Evolutionary conservation across 2,797 vertebrate species (phyloP), one percentile per base, ranked within the genome.

Genomic region (Catharus ustulatus): DNA sequence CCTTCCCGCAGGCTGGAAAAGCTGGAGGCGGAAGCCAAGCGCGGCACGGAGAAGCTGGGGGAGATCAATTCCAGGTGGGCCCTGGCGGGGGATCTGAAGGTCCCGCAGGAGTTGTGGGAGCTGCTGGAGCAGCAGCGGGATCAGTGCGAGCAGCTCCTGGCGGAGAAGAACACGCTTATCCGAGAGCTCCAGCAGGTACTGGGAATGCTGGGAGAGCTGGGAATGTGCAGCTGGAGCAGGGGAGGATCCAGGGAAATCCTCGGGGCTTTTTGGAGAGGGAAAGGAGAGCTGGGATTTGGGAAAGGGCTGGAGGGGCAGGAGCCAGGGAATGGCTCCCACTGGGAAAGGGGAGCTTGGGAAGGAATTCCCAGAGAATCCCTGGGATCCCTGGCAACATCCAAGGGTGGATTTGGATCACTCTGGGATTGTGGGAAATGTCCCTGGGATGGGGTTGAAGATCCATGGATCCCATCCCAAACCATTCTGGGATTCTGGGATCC

Each of bases 11-110:
- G 79, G 57, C 1, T 82, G 67, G 57, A 71, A 3, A 61, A 26
- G 55, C 66, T 81, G 78, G 66, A 71, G 55, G 0, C 2, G 7
- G 78, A 71, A 14, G 46, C 66, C 66, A 17, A 6, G 55, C 6
- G 3, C 1, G 32, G 78, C 26, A 14, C 9, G 38, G 46, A 71
- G 0, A 52, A 26, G 46, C 0, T 81, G 66, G 55, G 4, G 26
- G 55, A 81, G 66, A 71, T 81, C 78, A 71, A 43, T 27, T 61
- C 66, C 55, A 30, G 11, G 38, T 81, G 78, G 78, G 38, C 8
- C 2, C 1, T 11, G 78, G 78, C 18, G 7, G 49, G 29, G 78
- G 66, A 69, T 0, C 1, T 61, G 32, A 30, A 3, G 11, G 1
- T 45, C 13, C 78, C 78, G 7, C 55, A 51, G 78, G 77, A 80